A percentile compares a stretch with the other conserved stretches of the same genome.
Evolutionary conservation across 2,888 invertebrate species (phyloP).

Genomic region (Lithophane semibrunnea): DNA sequence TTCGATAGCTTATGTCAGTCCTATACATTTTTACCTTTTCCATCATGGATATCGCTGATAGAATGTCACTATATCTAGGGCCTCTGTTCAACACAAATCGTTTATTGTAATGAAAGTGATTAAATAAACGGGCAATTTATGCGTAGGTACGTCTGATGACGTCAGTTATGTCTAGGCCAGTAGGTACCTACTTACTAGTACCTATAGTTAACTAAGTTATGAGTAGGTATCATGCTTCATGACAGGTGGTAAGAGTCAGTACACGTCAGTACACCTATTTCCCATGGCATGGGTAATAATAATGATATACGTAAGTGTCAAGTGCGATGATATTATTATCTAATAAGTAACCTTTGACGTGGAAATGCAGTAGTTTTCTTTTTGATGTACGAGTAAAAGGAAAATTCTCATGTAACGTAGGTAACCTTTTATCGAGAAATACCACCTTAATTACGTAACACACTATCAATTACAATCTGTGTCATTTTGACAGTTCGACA

Average conservation of each 20-base stretch:
- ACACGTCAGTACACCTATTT: neutral
- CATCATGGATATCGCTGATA: no score
- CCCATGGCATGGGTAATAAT: neutral
- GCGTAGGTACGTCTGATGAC: constrained; percentile 6
- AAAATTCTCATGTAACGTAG: neutral
- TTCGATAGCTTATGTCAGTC: no score
- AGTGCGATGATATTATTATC: neutral
- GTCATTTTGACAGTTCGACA: no score
- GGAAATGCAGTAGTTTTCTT: neutral
- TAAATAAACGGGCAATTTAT: neutral
- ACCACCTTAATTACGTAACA: no score
- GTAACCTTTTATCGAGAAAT: neutral
- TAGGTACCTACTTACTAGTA: neutral
- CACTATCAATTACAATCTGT: no score
- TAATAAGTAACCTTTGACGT: neutral
- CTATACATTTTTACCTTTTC: no score
- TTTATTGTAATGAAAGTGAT: neutral
- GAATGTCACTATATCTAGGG: no score
- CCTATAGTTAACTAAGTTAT: neutral
- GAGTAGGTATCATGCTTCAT: neutral
- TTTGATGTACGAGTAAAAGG: neutral
- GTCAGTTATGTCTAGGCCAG: constrained; percentile 13
- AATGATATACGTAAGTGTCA: constrained; percentile 7
- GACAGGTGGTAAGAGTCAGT: constrained; percentile 22
- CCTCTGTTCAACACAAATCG: no score